Evolutionary conservation across 1,140 invertebrate species (phyloP).

Genomic region (Drosophila equinoxialis): DNA sequence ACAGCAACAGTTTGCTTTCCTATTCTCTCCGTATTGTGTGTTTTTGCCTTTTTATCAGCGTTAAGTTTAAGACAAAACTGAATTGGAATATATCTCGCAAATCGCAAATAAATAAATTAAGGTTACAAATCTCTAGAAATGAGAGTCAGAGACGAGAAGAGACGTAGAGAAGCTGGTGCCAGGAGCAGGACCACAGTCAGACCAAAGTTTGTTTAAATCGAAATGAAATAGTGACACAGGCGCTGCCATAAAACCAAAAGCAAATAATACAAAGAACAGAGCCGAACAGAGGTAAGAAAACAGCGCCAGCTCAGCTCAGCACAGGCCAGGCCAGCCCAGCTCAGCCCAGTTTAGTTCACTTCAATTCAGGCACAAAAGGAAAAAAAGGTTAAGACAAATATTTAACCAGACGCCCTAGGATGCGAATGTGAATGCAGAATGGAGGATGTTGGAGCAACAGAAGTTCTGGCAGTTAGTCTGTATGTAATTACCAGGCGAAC

Average conservation of each 20-base stretch:
- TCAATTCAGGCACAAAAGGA: constrained; percentile 51
- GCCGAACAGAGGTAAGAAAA: neutral
- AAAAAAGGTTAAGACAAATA: constrained; percentile 78
- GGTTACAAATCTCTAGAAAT: constrained; percentile 59
- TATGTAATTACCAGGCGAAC: constrained; percentile 73
- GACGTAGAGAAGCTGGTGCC: neutral
- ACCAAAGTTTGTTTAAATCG: constrained; percentile 74
- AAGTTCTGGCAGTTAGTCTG: constrained; percentile 48
- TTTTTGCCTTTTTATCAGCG: constrained; percentile 37
- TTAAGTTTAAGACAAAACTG: constrained; percentile 56
- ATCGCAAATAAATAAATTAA: constrained; percentile 80
- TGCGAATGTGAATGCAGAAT: neutral
- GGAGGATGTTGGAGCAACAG: constrained; percentile 4
- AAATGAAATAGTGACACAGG: constrained; percentile 75
- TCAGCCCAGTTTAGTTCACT: too few species aligned
- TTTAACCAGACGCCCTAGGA: constrained; percentile 62
- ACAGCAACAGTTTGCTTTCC: constrained; percentile 52
- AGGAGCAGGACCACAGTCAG: constrained; percentile 26
- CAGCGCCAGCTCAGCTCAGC: neutral
- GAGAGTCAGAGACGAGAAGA: neutral
- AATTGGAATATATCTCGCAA: constrained; percentile 73
- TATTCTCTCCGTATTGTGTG: too few species aligned
- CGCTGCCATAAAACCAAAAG: constrained; percentile 75
- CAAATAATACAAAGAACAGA: constrained; percentile 68
- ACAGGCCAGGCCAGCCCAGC: too few species aligned